Percentiles rank a stretch among this genome's conserved stretches.
Evolutionary conservation across 2,797 vertebrate genomes (phyloP).

Genomic region (Rhinatrema bivittatum): DNA sequence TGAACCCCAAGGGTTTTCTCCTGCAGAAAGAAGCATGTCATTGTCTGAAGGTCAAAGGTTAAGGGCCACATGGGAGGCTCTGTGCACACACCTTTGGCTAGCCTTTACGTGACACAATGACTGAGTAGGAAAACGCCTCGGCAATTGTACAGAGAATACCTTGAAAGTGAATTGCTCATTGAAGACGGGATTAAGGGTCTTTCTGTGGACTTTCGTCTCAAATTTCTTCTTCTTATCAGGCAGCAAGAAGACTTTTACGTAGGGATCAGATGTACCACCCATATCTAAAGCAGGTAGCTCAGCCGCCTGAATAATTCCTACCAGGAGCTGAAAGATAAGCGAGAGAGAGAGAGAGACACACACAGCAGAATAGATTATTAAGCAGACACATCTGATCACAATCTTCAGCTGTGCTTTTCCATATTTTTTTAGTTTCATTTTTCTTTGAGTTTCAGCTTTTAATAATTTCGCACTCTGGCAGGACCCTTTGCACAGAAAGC

Average conservation of each 20-base stretch:
- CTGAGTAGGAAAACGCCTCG: constrained; percentile 6
- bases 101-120: background rate
- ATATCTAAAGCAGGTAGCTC: constrained; percentile 96
- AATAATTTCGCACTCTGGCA: constrained; percentile 4
- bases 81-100: background rate
- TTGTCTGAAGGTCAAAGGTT: background rate
- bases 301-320: constrained; percentile 95
- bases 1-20: no score
- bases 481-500: constrained; percentile 21
- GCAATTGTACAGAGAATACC: constrained; percentile 50
- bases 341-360: constrained; percentile 16
- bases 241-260: constrained; percentile 93
- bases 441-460: background rate
- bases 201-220: constrained; percentile 97
- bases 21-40: constrained; percentile 1
- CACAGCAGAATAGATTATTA: constrained; percentile 15
- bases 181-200: constrained; percentile 95
- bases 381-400: constrained; percentile 7
- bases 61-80: background rate
- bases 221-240: constrained; percentile 99
- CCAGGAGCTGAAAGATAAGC: constrained; percentile 71
- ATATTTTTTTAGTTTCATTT: background rate
- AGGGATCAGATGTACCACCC: constrained; percentile 95
- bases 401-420: background rate
- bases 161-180: constrained; percentile 98